Conservation (phyloP, 2,888 invertebrate species). For the Chloromyia formosa region DNA sequence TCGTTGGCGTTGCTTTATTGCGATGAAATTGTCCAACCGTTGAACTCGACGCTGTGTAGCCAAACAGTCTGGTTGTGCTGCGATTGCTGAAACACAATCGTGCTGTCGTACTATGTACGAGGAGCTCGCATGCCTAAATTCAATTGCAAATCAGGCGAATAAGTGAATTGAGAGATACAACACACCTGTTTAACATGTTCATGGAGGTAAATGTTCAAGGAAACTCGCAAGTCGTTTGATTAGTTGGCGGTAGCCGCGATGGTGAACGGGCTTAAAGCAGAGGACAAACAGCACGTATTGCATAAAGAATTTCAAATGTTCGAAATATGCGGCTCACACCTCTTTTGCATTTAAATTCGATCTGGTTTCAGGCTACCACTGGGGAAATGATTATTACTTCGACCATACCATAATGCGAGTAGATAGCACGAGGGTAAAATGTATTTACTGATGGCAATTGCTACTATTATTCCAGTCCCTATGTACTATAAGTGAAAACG, state of each 20-base stretch:
- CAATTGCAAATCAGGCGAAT: constrained; percentile 28
- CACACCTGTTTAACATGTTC: constrained; percentile 40
- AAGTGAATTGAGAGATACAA: constrained; percentile 16
- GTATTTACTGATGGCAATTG: no score
- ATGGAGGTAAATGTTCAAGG: constrained; percentile 43
- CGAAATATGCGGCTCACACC: constrained; percentile 41
- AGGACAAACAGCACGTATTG: constrained; percentile 6
- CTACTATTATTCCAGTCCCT: no score
- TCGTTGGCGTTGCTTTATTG: constrained; percentile 4
- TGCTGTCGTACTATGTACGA: constrained; percentile 3
- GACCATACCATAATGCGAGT: no score
- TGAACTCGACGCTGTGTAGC: constrained; percentile 39
- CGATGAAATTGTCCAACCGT: constrained; percentile 42
- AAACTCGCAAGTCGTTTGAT: constrained; percentile 12
- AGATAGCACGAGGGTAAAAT: no score
- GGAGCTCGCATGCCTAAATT: background rate
- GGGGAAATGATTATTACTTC: background rate
- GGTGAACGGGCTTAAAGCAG: constrained; percentile 26
- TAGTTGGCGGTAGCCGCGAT: constrained; percentile 15
- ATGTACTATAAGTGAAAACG: no score
- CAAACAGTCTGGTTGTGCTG: constrained; percentile 36
- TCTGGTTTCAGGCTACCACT: background rate
- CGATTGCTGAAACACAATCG: constrained; percentile 28
- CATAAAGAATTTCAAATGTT: constrained; percentile 36
- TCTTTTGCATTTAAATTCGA: constrained; percentile 34